Evolutionary conservation across 2,888 invertebrate genomes (phyloP).

Genomic region (Encarsia formosa): DNA sequence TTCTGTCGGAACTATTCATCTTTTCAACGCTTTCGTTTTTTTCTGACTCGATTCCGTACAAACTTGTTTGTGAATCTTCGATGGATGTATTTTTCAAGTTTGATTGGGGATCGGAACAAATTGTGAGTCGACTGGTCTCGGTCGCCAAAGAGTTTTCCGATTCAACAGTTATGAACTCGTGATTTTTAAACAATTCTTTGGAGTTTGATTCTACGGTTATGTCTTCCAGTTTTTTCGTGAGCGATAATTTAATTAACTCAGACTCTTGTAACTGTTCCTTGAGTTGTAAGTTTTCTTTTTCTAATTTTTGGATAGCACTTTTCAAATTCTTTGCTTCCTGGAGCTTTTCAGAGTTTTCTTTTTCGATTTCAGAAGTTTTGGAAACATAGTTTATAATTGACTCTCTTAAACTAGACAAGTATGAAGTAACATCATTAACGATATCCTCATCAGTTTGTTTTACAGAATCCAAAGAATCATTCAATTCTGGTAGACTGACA

Average conservation of each 20-base stretch:
- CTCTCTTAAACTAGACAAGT: slow-evolving; percentile 9
- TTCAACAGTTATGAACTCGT: too few species aligned
- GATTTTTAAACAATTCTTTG: slow-evolving; percentile 10
- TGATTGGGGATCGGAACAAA: too few species aligned
- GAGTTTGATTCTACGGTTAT: slow-evolving; percentile 1
- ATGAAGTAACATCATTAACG: background rate
- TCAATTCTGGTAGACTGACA: slow-evolving; percentile 2
- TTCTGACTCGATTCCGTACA: slow-evolving; percentile 16
- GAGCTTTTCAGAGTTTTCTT: slow-evolving; percentile 5
- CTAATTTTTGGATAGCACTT: background rate
- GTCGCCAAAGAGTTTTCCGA: too few species aligned
- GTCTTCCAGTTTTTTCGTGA: slow-evolving; percentile 4
- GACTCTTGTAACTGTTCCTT: slow-evolving; percentile 7
- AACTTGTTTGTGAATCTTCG: slow-evolving; percentile 13
- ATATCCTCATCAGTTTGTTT: background rate
- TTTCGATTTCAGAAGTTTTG: background rate
- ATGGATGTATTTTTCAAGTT: too few species aligned
- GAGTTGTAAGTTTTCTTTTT: slow-evolving; percentile 7
- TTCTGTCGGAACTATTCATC: slow-evolving; percentile 30
- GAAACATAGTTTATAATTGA: slow-evolving; percentile 2
- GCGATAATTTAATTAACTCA: background rate
- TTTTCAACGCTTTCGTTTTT: slow-evolving; percentile 21
- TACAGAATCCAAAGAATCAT: slow-evolving; percentile 6
- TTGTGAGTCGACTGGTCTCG: too few species aligned
- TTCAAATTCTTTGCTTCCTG: background rate